Evolutionary conservation across 2,888 invertebrate species (phyloP).

Genomic region (Eristalis intricaria): DNA sequence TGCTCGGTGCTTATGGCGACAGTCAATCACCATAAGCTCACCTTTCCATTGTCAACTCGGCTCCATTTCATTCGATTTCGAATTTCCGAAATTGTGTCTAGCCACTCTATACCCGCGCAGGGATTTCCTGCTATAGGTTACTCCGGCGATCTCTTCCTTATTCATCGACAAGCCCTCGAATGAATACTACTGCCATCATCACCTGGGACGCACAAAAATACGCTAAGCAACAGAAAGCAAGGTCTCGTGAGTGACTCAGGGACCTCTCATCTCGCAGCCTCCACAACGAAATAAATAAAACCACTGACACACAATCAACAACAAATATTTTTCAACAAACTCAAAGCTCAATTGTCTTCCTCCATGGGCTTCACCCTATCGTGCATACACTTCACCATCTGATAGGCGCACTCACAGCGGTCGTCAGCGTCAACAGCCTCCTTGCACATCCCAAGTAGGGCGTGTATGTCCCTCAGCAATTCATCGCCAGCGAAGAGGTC

Average conservation of each 20-base stretch:
- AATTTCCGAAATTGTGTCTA: neutral
- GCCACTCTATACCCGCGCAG: neutral
- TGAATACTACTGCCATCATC: neutral
- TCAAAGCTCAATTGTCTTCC: too few species aligned
- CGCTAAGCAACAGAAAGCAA: too few species aligned
- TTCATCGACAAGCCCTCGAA: neutral
- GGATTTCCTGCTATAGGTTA: neutral
- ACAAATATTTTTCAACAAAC: too few species aligned
- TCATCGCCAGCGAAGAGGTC: neutral
- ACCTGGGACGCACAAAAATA: too few species aligned
- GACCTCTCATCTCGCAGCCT: too few species aligned
- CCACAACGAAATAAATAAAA: too few species aligned
- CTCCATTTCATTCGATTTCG: neutral
- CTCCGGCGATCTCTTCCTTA: neutral
- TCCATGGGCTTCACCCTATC: neutral
- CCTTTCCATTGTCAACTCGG: neutral
- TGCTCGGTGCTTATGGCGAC: neutral
- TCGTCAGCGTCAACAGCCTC: neutral
- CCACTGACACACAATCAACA: too few species aligned
- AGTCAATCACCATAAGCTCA: neutral
- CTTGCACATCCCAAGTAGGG: neutral
- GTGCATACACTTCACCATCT: constrained; percentile 1
- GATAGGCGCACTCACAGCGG: neutral
- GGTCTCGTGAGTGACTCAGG: too few species aligned
- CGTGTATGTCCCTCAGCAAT: neutral